A percentile compares a stretch with the other conserved stretches of the same genome.
Conservation (phyloP, 2,888 invertebrate species). For the Euplagia quadripunctaria region DNA sequence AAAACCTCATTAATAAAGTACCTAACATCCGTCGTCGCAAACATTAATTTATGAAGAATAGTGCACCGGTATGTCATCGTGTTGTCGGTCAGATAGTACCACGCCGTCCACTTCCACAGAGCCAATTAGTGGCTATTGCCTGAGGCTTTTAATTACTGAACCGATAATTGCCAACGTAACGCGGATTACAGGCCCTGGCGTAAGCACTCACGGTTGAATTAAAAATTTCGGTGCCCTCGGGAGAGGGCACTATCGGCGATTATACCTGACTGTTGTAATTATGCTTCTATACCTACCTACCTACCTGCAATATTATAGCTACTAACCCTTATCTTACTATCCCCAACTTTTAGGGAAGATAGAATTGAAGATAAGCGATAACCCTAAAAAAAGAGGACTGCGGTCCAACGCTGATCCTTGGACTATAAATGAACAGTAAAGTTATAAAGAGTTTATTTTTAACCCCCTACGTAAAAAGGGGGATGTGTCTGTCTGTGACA, state of each 20-base stretch:
- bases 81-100: constrained; percentile 1
- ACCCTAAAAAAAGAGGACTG: constrained; percentile 1
- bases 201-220: constrained; percentile 33
- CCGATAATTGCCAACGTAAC: constrained; percentile 50
- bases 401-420: not conserved
- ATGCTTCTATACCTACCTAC: not conserved
- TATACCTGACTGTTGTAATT: not conserved
- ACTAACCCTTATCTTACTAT: not conserved
- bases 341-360: not conserved
- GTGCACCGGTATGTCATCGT: not conserved
- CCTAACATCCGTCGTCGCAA: not conserved
- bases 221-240: constrained; percentile 22
- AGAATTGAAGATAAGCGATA: not conserved
- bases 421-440: not conserved
- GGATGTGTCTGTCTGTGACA: too few species aligned
- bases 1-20: not conserved
- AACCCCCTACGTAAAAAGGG: not conserved
- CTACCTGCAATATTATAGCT: not conserved
- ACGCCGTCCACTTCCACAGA: constrained; percentile 33
- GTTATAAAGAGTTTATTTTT: not conserved
- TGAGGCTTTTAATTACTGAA: constrained; percentile 53
- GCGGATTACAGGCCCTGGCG: constrained; percentile 43
- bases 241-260: constrained; percentile 7
- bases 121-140: constrained; percentile 43
- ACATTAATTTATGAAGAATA: not conserved